Evolutionary conservation across 2,113 vertebrate genomes (phyloP).

Genomic region (Oncorhynchus kisutch): DNA sequence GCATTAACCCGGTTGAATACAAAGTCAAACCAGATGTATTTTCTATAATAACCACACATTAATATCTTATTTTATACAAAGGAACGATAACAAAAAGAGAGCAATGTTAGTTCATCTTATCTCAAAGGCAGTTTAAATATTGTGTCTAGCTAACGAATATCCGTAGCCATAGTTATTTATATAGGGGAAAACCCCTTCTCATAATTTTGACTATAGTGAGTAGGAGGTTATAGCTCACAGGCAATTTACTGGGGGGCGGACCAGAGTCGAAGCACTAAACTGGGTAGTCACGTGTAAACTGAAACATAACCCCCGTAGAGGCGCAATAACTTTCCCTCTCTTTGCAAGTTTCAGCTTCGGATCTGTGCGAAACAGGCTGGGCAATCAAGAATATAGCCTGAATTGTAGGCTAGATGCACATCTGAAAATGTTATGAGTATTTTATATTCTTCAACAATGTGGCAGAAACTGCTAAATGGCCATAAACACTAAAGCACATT

Average conservation of each 20-base stretch:
- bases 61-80: no score
- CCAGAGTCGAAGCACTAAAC: conserved; percentile 13
- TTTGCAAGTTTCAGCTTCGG: neutral
- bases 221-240: conserved; percentile 1
- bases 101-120: no score
- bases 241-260: conserved; percentile 23
- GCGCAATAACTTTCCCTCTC: conserved; percentile 42
- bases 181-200: neutral
- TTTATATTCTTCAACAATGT: neutral
- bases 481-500: neutral
- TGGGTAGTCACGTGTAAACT: conserved; percentile 35
- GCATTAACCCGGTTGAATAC: no score
- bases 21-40: no score
- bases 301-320: conserved; percentile 49
- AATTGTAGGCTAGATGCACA: neutral
- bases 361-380: neutral
- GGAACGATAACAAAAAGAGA: no score
- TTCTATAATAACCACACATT: no score
- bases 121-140: no score
- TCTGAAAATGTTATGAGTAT: neutral
- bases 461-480: neutral
- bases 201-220: neutral
- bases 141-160: no score
- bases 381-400: neutral
- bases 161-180: neutral